Conservation (phyloP, 2,888 invertebrate species). For the Euzophera pinguis region DNA sequence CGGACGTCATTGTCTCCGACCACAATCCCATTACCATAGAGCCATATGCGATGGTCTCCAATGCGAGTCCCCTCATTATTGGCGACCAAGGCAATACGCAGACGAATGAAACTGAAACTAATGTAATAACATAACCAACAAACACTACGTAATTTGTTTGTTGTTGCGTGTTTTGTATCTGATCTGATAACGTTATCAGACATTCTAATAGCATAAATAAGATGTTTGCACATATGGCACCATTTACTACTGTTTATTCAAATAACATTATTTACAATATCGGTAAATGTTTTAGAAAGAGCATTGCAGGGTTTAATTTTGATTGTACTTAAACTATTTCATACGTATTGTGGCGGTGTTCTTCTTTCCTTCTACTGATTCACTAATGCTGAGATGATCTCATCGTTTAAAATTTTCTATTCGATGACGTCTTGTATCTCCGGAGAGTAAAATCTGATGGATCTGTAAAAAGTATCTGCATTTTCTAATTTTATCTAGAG, state of each 20-base stretch:
- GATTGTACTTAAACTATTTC: too few relatives aligned
- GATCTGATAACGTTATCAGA: conserved; percentile 4
- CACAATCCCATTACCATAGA: neutral
- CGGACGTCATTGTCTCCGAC: neutral
- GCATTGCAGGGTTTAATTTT: too few relatives aligned
- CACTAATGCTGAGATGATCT: too few relatives aligned
- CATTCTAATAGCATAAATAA: neutral
- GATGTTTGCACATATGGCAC: neutral
- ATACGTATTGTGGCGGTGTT: too few relatives aligned
- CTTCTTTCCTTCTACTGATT: too few relatives aligned
- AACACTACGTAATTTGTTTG: neutral
- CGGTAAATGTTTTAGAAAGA: neutral
- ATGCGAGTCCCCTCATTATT: neutral
- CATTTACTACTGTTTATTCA: neutral
- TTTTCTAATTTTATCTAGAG: too few relatives aligned
- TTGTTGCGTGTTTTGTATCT: neutral
- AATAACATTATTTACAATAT: neutral
- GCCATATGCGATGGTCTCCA: neutral
- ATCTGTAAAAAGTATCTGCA: too few relatives aligned
- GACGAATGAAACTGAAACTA: conserved; percentile 2
- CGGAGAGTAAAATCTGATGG: too few relatives aligned
- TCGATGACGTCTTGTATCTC: too few relatives aligned
- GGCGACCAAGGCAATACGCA: neutral
- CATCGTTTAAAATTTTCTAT: too few relatives aligned
- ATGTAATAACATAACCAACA: neutral